phyloP scores from a whole-genome alignment of 2,888 invertebrate species.

The Pristionchus japonicus region DNA sequence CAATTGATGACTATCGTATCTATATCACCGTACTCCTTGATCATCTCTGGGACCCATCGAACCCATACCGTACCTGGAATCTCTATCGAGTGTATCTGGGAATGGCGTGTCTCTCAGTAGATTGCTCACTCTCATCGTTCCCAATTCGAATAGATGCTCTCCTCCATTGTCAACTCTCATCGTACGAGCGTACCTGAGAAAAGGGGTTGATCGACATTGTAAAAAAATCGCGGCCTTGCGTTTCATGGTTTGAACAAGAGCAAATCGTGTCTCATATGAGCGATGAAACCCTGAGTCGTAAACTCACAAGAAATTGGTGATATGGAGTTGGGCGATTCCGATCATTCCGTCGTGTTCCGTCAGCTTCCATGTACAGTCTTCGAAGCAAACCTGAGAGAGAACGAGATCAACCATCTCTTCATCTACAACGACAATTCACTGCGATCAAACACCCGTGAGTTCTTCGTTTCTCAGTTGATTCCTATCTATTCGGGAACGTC shows the following conservation, averaged over 20 bases:
- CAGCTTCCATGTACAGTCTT: slow-evolving; percentile 96
- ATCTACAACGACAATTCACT: too few relatives aligned
- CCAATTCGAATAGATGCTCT: slow-evolving; percentile 94
- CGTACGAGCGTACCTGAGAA: slow-evolving; percentile 93
- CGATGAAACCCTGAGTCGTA: too few relatives aligned
- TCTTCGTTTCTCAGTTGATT: too few relatives aligned
- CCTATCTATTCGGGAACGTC: too few relatives aligned
- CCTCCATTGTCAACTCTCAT: slow-evolving; percentile 96
- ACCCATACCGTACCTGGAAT: slow-evolving; percentile 52
- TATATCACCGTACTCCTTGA: neutral
- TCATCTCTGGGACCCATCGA: neutral
- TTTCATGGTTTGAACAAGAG: too few relatives aligned
- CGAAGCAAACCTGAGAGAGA: slow-evolving; percentile 90
- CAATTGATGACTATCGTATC: neutral
- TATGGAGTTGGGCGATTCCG: slow-evolving; percentile 93
- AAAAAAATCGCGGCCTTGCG: too few relatives aligned
- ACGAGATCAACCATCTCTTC: too few relatives aligned
- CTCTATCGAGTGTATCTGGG: slow-evolving; percentile 77
- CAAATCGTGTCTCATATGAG: too few relatives aligned
- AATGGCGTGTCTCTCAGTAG: slow-evolving; percentile 93
- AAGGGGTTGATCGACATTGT: too few relatives aligned
- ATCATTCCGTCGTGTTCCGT: slow-evolving; percentile 98
- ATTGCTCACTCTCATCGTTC: slow-evolving; percentile 95
- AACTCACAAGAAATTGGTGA: slow-evolving; percentile 91
- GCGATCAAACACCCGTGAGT: too few relatives aligned